Evolutionary conservation across 1,140 invertebrate genomes (phyloP).

Genomic region (Drosophila fuyamai): DNA sequence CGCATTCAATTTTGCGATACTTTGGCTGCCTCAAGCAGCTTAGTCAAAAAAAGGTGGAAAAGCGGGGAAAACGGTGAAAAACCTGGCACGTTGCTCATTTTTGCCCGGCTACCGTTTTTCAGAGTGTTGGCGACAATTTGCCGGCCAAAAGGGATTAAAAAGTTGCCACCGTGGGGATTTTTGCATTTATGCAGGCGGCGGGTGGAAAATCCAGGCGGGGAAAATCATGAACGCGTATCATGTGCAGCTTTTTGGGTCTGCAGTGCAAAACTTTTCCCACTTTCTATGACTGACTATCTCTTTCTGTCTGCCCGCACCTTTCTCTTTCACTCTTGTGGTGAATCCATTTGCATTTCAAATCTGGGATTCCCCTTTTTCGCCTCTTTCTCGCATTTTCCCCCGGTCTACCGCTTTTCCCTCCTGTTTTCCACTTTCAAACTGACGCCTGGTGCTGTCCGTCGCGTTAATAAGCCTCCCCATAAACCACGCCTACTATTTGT

Average conservation of each 20-base stretch:
- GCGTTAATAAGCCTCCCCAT: constrained; percentile 52
- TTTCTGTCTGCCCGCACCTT: constrained; percentile 1
- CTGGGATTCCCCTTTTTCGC: constrained; percentile 2
- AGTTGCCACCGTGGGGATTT: constrained; percentile 59
- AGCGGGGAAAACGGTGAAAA: constrained; percentile 16
- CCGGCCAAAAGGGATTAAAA: constrained; percentile 74
- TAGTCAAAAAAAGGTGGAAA: constrained; percentile 23
- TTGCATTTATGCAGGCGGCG: constrained; percentile 64
- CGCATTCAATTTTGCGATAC: constrained; percentile 3
- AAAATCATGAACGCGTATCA: constrained; percentile 11
- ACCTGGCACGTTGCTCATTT: constrained; percentile 19
- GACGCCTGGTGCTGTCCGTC: constrained; percentile 12
- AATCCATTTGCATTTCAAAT: constrained; percentile 76
- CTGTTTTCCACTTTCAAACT: constrained; percentile 1
- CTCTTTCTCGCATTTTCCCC: not conserved
- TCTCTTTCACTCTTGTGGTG: constrained; percentile 27
- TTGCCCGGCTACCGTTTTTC: constrained; percentile 5
- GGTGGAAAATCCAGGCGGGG: not conserved
- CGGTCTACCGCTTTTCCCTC: not conserved
- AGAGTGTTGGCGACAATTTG: constrained; percentile 65
- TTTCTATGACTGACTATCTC: constrained; percentile 44
- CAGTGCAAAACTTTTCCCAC: constrained; percentile 58
- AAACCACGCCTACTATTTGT: constrained; percentile 7
- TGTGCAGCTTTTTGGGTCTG: constrained; percentile 25
- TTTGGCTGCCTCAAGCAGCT: constrained; percentile 7